A percentile compares a stretch with the other conserved stretches of the same genome.
phyloP scores from a whole-genome alignment of 2,113 vertebrate genomes.

The Myocastor coypus region DNA sequence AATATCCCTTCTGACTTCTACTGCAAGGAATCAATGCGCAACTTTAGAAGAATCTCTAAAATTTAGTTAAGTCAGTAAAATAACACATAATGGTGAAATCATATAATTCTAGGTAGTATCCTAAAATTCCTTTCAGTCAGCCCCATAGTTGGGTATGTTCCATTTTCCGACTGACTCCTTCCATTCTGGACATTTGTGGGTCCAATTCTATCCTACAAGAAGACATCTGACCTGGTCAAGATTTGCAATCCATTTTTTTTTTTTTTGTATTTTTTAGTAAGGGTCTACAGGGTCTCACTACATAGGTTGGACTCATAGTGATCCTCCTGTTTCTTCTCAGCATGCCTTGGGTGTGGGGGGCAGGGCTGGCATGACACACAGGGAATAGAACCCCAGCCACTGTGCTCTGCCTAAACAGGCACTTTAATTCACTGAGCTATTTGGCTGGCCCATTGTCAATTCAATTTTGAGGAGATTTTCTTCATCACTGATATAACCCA shows the following conservation, averaged over 20 bases:
- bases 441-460: not conserved
- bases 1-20: not conserved
- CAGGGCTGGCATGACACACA: no score
- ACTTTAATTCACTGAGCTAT: no score
- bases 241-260: not conserved
- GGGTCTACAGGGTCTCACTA: no score
- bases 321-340: no score
- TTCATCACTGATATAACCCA: not conserved
- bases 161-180: not conserved
- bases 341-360: no score
- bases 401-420: no score
- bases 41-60: not conserved
- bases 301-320: no score
- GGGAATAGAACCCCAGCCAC: no score
- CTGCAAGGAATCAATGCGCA: not conserved
- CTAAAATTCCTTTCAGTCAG: not conserved
- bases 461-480: not conserved
- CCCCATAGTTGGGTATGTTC: not conserved
- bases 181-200: not conserved
- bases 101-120: not conserved
- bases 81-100: not conserved
- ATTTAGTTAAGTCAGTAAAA: not conserved
- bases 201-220: fast-evolving
- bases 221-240: no score
- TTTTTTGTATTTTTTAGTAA: no score